Percentiles rank a stretch among this genome's conserved stretches.
phyloP scores from a whole-genome alignment of 2,888 invertebrate genomes.

The Rutpela maculata region DNA sequence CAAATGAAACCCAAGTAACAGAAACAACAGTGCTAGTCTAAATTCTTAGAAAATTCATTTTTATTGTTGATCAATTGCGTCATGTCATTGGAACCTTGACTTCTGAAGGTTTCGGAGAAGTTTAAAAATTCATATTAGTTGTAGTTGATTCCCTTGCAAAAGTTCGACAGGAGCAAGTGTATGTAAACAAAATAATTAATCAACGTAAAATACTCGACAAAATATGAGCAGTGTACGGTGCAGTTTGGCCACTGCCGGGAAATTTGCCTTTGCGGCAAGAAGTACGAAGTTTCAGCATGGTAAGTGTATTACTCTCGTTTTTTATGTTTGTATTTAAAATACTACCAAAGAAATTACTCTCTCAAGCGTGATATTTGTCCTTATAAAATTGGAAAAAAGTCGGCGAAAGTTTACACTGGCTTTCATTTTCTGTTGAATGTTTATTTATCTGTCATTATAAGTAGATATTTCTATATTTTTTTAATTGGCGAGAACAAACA shows the following conservation, averaged over 20 bases:
- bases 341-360: slow-evolving; percentile 13
- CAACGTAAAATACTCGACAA: background rate
- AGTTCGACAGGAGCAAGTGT: slow-evolving; percentile 7
- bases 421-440: slow-evolving; percentile 29
- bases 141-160: slow-evolving; percentile 14
- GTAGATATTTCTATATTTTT: background rate
- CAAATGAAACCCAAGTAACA: slow-evolving; percentile 24
- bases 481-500: background rate
- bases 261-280: slow-evolving; percentile 70
- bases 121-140: slow-evolving; percentile 34
- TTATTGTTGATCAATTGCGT: slow-evolving; percentile 64
- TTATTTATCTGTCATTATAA: background rate
- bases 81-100: slow-evolving; percentile 69
- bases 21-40: slow-evolving; percentile 32
- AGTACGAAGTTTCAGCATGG: slow-evolving; percentile 71
- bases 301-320: slow-evolving; percentile 57
- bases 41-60: slow-evolving; percentile 27
- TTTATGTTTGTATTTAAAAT: background rate
- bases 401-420: slow-evolving; percentile 23
- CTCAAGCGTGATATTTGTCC: slow-evolving; percentile 31
- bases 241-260: slow-evolving; percentile 71
- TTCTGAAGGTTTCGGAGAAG: slow-evolving; percentile 63
- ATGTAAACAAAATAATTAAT: slow-evolving; percentile 36
- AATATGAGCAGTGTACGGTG: slow-evolving; percentile 73
- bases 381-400: slow-evolving; percentile 19